Conservation (phyloP, 2,113 vertebrate genomes). For the Vireo altiloquus region DNA sequence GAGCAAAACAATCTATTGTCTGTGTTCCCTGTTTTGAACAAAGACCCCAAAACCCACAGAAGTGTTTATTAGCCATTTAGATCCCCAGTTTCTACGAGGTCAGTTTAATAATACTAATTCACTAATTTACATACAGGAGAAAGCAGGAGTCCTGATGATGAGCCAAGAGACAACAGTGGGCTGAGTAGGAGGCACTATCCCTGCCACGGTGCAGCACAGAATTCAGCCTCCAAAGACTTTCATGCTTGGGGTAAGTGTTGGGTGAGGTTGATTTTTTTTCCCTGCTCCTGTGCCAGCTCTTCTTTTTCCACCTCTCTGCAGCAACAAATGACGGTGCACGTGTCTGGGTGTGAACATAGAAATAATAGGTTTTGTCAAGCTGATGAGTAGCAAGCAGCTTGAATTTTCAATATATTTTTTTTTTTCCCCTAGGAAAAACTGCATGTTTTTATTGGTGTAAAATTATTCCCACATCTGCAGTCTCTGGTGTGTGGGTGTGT, state of each 20-base stretch:
- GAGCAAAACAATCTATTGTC: neutral
- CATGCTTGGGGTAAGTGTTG: accelerated
- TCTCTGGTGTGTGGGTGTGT: neutral
- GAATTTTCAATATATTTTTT: neutral
- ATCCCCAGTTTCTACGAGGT: neutral
- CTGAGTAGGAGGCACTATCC: accelerated
- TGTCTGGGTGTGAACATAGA: neutral
- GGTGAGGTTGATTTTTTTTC: neutral
- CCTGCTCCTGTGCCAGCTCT: neutral
- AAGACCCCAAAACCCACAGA: neutral
- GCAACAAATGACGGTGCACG: neutral
- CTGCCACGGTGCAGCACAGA: neutral
- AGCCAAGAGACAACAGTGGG: neutral
- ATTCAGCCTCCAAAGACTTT: neutral
- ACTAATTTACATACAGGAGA: neutral
- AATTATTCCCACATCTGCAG: neutral
- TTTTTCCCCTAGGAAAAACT: neutral
- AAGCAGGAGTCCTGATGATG: neutral
- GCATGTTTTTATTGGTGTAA: neutral
- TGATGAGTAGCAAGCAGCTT: neutral
- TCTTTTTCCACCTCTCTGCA: neutral
- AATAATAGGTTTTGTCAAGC: neutral
- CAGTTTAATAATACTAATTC: neutral
- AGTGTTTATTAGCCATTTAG: neutral
- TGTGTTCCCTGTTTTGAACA: neutral